Conservation (phyloP, 1,140 invertebrate genomes). For the Globodera ellingtonae region DNA sequence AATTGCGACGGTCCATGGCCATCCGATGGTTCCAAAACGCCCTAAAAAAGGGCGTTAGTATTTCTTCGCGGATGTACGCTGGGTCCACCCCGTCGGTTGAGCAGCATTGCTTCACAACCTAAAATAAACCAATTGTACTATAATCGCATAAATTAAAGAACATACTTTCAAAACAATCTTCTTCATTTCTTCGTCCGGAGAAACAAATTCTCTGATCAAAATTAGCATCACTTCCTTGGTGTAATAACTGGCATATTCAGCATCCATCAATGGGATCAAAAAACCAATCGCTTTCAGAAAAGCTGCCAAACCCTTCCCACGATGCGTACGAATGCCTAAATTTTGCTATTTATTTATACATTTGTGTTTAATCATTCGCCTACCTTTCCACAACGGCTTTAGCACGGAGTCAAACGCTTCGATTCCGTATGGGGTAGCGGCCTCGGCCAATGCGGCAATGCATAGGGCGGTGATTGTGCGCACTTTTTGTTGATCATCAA, state of each 20-base stretch:
- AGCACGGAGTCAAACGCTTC: conserved; percentile 99
- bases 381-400: conserved; percentile 94
- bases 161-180: conserved; percentile 95
- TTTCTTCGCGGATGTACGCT: conserved; percentile 98
- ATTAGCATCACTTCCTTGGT: conserved; percentile 99
- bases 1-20: conserved; percentile 95
- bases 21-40: conserved; percentile 99
- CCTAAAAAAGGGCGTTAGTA: conserved; percentile 97
- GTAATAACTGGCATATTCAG: conserved; percentile 99
- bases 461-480: conserved; percentile 97
- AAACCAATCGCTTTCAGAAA: conserved; percentile 99
- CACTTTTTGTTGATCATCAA: conserved; percentile 78
- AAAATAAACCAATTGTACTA: conserved; percentile 50
- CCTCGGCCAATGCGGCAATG: conserved; percentile 87
- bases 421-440: conserved; percentile 93
- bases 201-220: conserved; percentile 97
- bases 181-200: conserved; percentile 99
- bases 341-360: conserved; percentile 11
- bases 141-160: conserved; percentile 13
- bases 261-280: conserved; percentile 98
- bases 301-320: conserved; percentile 96
- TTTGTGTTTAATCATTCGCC: background rate
- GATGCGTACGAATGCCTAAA: conserved; percentile 85
- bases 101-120: conserved; percentile 99
- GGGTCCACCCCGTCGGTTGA: conserved; percentile 99